These are phyloP conservation scores for Shargacucullia verbasci DNA, from an alignment of 2,888 invertebrate genomes.

Conservation along the genomic window DNA sequence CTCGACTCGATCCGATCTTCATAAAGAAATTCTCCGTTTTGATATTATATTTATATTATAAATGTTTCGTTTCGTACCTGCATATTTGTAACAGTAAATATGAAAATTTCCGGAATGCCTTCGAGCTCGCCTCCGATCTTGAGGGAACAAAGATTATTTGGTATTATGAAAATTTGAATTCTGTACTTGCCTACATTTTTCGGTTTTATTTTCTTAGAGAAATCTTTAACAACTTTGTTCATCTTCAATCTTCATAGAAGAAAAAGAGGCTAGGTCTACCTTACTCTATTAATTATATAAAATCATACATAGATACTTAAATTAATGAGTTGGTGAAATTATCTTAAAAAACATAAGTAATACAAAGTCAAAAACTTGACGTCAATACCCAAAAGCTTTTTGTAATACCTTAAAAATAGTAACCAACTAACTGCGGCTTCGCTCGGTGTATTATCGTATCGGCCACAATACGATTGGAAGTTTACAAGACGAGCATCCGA, in stretches of 20 bases:
- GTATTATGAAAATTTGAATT: conserved; percentile 80
- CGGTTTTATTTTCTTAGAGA: conserved; percentile 42
- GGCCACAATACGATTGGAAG: conserved; percentile 80
- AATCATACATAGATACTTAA: neutral
- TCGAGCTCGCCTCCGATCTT: conserved; percentile 80
- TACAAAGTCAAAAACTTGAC: neutral
- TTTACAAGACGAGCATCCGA: conserved; percentile 81
- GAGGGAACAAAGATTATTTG: conserved; percentile 81
- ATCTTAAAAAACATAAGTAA: too few relatives aligned
- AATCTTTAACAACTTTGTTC: conserved; percentile 4
- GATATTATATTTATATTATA: conserved; percentile 89
- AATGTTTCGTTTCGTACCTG: conserved; percentile 88
- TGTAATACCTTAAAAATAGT: conserved; percentile 42
- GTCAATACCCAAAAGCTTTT: conserved; percentile 27
- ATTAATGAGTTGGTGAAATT: too few relatives aligned
- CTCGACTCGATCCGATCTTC: conserved; percentile 87
- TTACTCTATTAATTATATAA: too few relatives aligned
- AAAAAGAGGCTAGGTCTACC: too few relatives aligned
- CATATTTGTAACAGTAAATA: conserved; percentile 89
- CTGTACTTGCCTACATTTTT: conserved; percentile 56
- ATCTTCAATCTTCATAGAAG: too few relatives aligned
- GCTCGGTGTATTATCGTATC: conserved; percentile 62
- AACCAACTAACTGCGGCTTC: conserved; percentile 45
- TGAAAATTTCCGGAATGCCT: conserved; percentile 88
- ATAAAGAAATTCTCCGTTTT: conserved; percentile 89